Conservation (phyloP, 2,113 vertebrate species). For the Canis aureus region DNA sequence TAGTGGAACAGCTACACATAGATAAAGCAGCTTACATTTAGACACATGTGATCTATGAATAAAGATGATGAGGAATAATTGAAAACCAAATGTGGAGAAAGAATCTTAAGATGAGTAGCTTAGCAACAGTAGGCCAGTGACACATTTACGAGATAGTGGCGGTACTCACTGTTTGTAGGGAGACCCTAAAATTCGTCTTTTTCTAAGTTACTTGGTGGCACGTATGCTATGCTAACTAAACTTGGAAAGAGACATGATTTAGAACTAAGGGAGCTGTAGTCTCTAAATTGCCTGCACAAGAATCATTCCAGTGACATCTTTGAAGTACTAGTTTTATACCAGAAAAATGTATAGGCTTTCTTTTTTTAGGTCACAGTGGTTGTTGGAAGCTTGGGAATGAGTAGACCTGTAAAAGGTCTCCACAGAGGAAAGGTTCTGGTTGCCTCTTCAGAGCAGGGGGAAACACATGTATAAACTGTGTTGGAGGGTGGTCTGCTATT, state of each 20-base stretch:
- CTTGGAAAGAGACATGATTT: neutral
- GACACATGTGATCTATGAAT: neutral
- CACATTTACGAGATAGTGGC: slow-evolving; percentile 59
- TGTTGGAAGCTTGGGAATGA: neutral
- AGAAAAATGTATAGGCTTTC: neutral
- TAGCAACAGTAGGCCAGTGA: slow-evolving; percentile 15
- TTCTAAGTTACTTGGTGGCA: neutral
- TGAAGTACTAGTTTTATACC: neutral
- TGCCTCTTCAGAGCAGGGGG: neutral
- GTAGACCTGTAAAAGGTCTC: neutral
- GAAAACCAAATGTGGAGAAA: neutral
- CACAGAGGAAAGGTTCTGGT: neutral
- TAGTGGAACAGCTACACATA: neutral
- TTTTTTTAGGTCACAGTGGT: neutral
- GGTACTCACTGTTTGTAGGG: slow-evolving; percentile 10
- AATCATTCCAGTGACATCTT: neutral
- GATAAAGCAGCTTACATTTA: neutral
- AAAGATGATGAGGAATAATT: slow-evolving; percentile 44
- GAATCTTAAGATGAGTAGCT: neutral
- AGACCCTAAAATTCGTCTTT: neutral
- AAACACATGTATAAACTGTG: neutral
- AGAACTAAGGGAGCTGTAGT: neutral
- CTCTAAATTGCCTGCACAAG: neutral
- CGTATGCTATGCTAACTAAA: neutral
- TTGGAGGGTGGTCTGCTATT: neutral